These are phyloP conservation scores for Bugulina stolonifera DNA, from an alignment of 2,888 invertebrate genomes.

Conservation along the genomic window DNA sequence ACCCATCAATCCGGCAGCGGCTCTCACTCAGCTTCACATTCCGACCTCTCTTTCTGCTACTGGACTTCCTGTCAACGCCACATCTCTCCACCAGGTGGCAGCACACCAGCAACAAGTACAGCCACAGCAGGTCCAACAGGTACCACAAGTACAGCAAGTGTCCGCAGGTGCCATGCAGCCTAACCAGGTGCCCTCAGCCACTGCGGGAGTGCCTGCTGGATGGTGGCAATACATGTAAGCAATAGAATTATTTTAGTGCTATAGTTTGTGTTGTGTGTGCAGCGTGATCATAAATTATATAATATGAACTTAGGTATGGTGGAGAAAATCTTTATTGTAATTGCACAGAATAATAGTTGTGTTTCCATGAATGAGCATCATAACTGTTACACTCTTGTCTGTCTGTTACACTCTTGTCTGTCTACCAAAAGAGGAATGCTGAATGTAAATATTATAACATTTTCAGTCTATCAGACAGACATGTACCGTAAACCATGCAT, in stretches of 20 bases:
- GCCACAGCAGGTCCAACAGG: constrained; percentile 17
- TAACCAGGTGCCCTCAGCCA: background rate
- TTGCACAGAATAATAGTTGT: no score
- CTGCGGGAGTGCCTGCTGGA: constrained; percentile 4
- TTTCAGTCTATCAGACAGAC: no score
- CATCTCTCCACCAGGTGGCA: constrained; percentile 3
- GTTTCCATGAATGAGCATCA: no score
- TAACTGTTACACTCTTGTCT: no score
- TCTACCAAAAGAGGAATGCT: no score
- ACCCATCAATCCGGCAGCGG: constrained; percentile 1
- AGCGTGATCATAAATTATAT: no score
- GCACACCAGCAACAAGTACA: constrained; percentile 23
- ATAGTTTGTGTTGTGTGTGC: no score
- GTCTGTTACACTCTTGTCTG: no score
- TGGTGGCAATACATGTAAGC: constrained; percentile 23
- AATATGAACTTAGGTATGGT: no score
- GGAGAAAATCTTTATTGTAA: no score
- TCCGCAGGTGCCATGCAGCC: background rate
- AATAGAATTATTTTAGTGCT: background rate
- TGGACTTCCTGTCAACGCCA: constrained; percentile 8
- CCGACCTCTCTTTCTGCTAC: constrained; percentile 3
- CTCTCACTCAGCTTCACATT: constrained; percentile 16
- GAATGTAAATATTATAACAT: no score
- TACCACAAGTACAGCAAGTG: constrained; percentile 3
- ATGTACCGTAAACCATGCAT: no score